Percentiles rank a stretch among this genome's conserved stretches.
These are phyloP conservation scores for Bradypus variegatus DNA, from an alignment of 2,797 vertebrate genomes.

Conservation along the genomic window DNA sequence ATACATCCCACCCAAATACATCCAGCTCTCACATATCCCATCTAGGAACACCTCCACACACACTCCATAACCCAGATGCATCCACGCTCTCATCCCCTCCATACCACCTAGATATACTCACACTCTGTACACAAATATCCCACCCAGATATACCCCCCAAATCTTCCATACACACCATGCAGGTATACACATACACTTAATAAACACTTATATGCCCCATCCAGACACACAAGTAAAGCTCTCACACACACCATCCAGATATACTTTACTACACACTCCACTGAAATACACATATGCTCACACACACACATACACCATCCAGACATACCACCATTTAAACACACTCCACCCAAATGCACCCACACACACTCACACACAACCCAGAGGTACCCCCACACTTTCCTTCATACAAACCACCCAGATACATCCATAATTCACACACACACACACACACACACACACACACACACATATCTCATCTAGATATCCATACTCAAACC, in stretches of 20 bases:
- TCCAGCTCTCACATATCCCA: background rate
- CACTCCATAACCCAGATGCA: background rate
- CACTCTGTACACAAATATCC: background rate
- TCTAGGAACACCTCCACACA: background rate
- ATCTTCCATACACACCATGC: background rate
- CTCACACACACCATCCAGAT: background rate
- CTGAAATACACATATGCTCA: background rate
- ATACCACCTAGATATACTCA: background rate
- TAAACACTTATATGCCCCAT: background rate
- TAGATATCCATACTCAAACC: background rate
- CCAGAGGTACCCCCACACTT: background rate
- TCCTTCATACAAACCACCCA: background rate
- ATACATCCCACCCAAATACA: background rate
- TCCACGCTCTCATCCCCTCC: background rate
- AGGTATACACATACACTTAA: constrained; percentile 3
- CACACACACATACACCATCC: background rate
- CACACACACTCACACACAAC: background rate
- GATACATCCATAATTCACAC: background rate
- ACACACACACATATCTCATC: background rate
- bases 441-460: background rate
- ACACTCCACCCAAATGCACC: background rate
- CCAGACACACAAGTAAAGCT: constrained; percentile 3
- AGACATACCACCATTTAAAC: constrained; percentile 17
- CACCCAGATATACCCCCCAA: background rate
- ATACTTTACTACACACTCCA: background rate